These are phyloP conservation scores for Cremastinae sp. DNA, from an alignment of 2,888 invertebrate genomes.

Conservation along the genomic window DNA sequence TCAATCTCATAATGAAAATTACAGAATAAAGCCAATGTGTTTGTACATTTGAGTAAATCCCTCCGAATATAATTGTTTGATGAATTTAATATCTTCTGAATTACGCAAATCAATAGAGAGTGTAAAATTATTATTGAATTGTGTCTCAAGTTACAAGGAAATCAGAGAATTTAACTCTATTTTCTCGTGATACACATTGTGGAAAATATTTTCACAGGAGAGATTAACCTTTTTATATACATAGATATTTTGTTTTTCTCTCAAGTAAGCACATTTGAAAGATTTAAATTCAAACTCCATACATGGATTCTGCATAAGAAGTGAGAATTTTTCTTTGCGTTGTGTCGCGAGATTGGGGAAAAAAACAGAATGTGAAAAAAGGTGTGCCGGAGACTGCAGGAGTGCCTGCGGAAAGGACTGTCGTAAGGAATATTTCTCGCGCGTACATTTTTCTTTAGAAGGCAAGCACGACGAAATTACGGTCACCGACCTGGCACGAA, in stretches of 20 bases:
- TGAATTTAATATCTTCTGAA: too few relatives aligned
- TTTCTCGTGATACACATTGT: too few relatives aligned
- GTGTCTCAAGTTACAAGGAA: too few relatives aligned
- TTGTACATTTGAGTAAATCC: too few relatives aligned
- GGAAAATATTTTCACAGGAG: too few relatives aligned
- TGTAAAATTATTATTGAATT: too few relatives aligned
- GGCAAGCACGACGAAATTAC: slow-evolving; percentile 61
- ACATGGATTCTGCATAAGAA: slow-evolving; percentile 5
- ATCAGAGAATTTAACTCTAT: too few relatives aligned
- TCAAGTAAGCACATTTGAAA: neutral
- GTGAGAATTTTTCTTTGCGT: slow-evolving; percentile 36
- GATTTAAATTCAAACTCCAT: neutral
- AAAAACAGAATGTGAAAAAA: neutral
- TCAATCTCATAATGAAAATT: too few relatives aligned
- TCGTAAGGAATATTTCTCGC: slow-evolving; percentile 64
- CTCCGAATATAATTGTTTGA: too few relatives aligned
- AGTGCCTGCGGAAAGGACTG: slow-evolving; percentile 60
- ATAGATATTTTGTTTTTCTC: neutral
- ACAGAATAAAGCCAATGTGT: too few relatives aligned
- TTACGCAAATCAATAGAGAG: too few relatives aligned
- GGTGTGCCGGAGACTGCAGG: slow-evolving; percentile 46
- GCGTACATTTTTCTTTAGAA: slow-evolving; percentile 63
- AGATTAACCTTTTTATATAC: too few relatives aligned
- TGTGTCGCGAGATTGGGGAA: slow-evolving; percentile 37
- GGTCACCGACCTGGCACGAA: slow-evolving; percentile 63